Percentiles rank a stretch among this genome's conserved stretches.
These are phyloP conservation scores for Tricholaema leucomelas DNA, from an alignment of 2,113 vertebrate genomes.

Conservation along the genomic window DNA sequence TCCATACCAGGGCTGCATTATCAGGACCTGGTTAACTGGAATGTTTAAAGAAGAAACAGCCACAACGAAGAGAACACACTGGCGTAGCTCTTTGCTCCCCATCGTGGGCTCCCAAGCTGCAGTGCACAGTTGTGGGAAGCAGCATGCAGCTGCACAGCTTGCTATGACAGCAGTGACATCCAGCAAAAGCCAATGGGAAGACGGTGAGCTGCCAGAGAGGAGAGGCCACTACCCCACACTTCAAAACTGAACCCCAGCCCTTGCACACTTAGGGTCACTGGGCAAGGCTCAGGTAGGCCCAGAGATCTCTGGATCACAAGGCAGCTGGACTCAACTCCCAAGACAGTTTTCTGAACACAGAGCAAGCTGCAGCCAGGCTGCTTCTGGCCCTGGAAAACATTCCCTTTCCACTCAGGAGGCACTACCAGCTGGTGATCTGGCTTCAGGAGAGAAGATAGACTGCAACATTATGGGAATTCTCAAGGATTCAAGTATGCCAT, in stretches of 20 bases:
- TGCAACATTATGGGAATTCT: neutral
- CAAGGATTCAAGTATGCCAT: neutral
- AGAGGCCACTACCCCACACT: neutral
- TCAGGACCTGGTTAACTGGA: neutral
- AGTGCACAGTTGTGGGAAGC: neutral
- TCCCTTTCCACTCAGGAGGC: neutral
- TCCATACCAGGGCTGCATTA: neutral
- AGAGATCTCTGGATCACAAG: neutral
- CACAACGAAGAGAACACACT: neutral
- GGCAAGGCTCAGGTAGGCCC: neutral
- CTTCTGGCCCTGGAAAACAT: neutral
- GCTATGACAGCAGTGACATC: rapidly evolving
- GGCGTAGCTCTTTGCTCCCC: neutral
- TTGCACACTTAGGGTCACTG: neutral
- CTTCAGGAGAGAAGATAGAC: neutral
- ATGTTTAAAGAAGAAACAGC: slow-evolving; percentile 1
- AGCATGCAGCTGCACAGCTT: neutral
- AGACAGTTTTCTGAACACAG: rapidly evolving
- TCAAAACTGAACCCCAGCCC: neutral
- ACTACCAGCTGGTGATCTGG: neutral
- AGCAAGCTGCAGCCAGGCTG: neutral
- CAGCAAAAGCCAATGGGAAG: neutral
- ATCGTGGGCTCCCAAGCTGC: neutral
- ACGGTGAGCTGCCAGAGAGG: rapidly evolving
- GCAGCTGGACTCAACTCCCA: neutral